Evolutionary conservation across 2,797 vertebrate species (phyloP).

Genomic region (Parauchenoglanis ngamensis): DNA sequence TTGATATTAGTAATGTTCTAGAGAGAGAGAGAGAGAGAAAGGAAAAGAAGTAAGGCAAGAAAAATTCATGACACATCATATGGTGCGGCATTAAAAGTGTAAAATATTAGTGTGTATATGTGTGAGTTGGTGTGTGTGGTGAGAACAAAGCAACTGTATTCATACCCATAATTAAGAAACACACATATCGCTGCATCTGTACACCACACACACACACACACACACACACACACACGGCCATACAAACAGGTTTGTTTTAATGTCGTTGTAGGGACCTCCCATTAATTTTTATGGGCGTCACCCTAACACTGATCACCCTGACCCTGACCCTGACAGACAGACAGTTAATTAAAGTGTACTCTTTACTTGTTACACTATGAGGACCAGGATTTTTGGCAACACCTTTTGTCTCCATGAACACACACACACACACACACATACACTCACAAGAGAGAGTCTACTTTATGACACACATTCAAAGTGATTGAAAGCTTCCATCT

Average conservation of each 20-base stretch:
- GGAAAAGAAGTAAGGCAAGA: not conserved
- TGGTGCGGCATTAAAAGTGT: conserved; percentile 1
- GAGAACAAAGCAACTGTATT: not conserved
- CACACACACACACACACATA: not conserved
- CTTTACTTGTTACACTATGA: not conserved
- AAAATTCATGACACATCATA: not conserved
- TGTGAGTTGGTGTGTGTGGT: not conserved
- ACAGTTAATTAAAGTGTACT: conserved; percentile 8
- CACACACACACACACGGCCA: not conserved
- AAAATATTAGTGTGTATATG: not conserved
- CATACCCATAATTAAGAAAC: conserved; percentile 1
- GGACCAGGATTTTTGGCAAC: not conserved
- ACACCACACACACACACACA: not conserved
- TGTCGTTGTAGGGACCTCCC: too few relatives aligned
- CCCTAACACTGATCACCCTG: too few relatives aligned
- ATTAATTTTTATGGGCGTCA: too few relatives aligned
- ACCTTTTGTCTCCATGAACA: not conserved
- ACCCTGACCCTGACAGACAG: too few relatives aligned
- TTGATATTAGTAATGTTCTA: conserved; percentile 88
- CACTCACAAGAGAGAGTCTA: not conserved
- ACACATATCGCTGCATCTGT: conserved; percentile 3
- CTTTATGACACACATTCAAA: conserved; percentile 7
- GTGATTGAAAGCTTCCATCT: conserved; percentile 21
- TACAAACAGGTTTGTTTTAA: too few relatives aligned
- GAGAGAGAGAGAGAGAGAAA: conserved; percentile 4